Percentiles rank a stretch among this genome's conserved stretches.
These are phyloP conservation scores for Conus ventricosus DNA, from an alignment of 1,140 invertebrate species.

Conservation along the genomic window DNA sequence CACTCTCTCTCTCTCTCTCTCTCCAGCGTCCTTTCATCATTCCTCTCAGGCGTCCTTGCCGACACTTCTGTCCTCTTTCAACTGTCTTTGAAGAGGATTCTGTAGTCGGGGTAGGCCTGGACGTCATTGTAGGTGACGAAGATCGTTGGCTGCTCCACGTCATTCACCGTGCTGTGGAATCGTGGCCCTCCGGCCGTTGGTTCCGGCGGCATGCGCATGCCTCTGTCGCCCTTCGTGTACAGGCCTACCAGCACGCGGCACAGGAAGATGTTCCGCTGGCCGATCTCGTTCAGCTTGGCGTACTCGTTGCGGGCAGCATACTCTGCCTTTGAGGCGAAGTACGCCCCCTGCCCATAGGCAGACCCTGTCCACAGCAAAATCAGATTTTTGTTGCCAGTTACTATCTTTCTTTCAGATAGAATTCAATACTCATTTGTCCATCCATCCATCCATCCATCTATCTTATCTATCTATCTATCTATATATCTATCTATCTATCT, in stretches of 20 bases:
- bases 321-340: constrained; percentile 48
- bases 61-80: too few relatives aligned
- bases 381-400: too few relatives aligned
- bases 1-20: neutral
- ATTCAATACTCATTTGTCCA: too few relatives aligned
- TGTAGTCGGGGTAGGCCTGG: constrained; percentile 67
- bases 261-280: constrained; percentile 45
- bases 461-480: too few relatives aligned
- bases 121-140: constrained; percentile 66
- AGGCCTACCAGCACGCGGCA: constrained; percentile 53
- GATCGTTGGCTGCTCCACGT: constrained; percentile 46
- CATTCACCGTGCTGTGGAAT: constrained; percentile 60
- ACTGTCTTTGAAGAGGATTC: constrained; percentile 47
- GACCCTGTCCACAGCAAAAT: neutral
- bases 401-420: too few relatives aligned
- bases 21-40: neutral
- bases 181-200: neutral
- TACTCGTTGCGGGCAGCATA: constrained; percentile 43
- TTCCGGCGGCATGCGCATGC: constrained; percentile 45
- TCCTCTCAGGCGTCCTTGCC: neutral
- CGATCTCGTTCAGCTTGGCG: constrained; percentile 23
- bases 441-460: too few relatives aligned
- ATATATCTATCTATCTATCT: too few relatives aligned
- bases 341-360: constrained; percentile 51
- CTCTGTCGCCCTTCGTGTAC: constrained; percentile 28